phyloP scores from a whole-genome alignment of 2,113 vertebrate genomes.

The Myotis davidii region DNA sequence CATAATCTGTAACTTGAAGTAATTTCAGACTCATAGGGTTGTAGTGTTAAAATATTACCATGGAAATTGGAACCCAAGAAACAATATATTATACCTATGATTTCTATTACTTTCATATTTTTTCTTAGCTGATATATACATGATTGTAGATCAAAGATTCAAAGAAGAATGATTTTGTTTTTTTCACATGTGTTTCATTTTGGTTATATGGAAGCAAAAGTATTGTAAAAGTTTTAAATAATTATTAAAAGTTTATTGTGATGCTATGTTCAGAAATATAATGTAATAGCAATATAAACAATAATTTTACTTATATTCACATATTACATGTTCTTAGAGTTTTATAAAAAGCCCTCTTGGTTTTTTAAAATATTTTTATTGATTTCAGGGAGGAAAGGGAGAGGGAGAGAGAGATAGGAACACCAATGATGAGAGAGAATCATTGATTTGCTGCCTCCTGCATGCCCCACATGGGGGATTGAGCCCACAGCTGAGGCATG shows the following conservation, averaged over 20 bases:
- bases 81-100: neutral
- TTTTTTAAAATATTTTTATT: too few species aligned
- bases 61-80: neutral
- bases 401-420: too few species aligned
- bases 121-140: neutral
- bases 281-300: neutral
- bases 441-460: too few species aligned
- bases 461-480: too few species aligned
- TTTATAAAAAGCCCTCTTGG: neutral
- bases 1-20: constrained; percentile 17
- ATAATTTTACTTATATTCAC: neutral
- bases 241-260: constrained; percentile 19
- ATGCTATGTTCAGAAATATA: constrained; percentile 24
- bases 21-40: neutral
- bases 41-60: constrained; percentile 22
- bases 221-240: constrained; percentile 23
- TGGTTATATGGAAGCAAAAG: constrained; percentile 38
- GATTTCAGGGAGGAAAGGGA: too few species aligned
- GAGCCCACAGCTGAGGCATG: too few species aligned
- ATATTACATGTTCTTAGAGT: neutral
- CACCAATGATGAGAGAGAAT: too few species aligned
- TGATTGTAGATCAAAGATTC: neutral
- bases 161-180: neutral
- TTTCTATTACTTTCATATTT: constrained; percentile 38
- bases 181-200: constrained; percentile 29